Evolutionary conservation across 2,888 invertebrate genomes (phyloP), one percentile per base, ranked within the genome.

Genomic region (Rhagophthalmus giganteus): DNA sequence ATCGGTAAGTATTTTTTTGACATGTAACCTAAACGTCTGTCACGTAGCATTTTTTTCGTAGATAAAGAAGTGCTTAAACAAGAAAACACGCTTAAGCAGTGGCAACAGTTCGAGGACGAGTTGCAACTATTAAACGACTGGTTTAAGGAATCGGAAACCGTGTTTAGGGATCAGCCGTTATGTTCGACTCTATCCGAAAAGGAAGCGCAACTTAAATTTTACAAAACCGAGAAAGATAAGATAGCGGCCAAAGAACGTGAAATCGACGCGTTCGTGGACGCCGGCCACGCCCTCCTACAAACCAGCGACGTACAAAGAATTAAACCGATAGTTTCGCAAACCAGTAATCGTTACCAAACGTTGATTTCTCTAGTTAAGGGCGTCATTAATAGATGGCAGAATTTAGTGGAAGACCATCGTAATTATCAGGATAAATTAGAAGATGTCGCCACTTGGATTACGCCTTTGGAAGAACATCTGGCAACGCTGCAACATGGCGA

Each of bases 201-300:
- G 73, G 83, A 86, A 64, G 78, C 80, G 14, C 87, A 90, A 62
- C 75, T 93, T 7, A 81, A 84, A 55, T 79, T 79, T 40, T 88
- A 88, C 61, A 84, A 86, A 62, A 83, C 86, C 37, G 81, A 88
- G 62, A 83, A 90, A 11, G 88, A 90, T 55, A 80, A 83, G 37
- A 87, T 96, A 35, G 77, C 86, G 37, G 82, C 82, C 7, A 88
- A 90, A 64, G 95, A 96, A 73, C 84, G 86, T 62, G 87, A 87
- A 68, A 85, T 96, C 28, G 95, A 95, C 71, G 81, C 84, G 7
- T 94, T 95, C 68, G 85, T 92, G 12, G 95, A 96, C 72, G 86
- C 85, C 65, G 90, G 92, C n/a, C 93, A 95, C 69, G 83, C 85
- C 7, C 77, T 97, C 41, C 80, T 94, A 1, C 90, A 92, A 69